Conservation (phyloP, 92 coral and sea anemone genomes). For the Umimayanthus chanpuru region DNA sequence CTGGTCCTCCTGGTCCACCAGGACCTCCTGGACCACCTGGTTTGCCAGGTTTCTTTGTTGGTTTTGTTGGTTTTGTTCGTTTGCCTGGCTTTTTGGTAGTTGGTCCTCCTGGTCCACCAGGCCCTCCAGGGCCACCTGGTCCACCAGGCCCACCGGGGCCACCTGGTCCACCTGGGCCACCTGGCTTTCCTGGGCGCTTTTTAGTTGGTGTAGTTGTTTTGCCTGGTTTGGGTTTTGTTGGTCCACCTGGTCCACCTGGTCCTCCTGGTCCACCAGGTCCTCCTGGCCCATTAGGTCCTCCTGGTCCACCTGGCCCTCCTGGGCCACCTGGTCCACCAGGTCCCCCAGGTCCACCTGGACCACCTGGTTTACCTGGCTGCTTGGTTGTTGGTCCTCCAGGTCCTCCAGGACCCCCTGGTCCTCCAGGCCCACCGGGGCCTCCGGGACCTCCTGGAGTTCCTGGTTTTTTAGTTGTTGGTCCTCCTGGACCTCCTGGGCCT, state of each 20-base stretch:
- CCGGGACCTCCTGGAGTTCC: constrained; percentile 79
- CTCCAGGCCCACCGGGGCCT: constrained; percentile 80
- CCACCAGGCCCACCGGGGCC: constrained; percentile 81
- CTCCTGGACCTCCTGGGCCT: constrained; percentile 95
- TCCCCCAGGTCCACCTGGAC: constrained; percentile 70
- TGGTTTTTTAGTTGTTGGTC: constrained; percentile 68
- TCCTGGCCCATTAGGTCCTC: constrained; percentile 75
- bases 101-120: constrained; percentile 67
- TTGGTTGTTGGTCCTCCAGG: constrained; percentile 69
- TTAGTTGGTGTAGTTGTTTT: constrained; percentile 74
- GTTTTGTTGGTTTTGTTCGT: constrained; percentile 49
- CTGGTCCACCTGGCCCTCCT: constrained; percentile 78
- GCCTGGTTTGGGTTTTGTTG: constrained; percentile 77
- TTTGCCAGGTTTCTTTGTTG: constrained; percentile 65
- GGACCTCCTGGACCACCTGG: constrained; percentile 86
- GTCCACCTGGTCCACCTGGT: constrained; percentile 82
- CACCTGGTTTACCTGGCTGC: constrained; percentile 40
- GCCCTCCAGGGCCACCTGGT: constrained; percentile 74
- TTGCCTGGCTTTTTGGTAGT: constrained; percentile 60
- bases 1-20: constrained; percentile 75
- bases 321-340: constrained; percentile 76
- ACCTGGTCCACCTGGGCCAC: constrained; percentile 68
- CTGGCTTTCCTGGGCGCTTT: constrained; percentile 45
- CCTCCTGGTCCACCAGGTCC: constrained; percentile 71
- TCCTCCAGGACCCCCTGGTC: constrained; percentile 80